Conservation (phyloP, 2,888 invertebrate genomes). For the Cheilosia scutellata region DNA sequence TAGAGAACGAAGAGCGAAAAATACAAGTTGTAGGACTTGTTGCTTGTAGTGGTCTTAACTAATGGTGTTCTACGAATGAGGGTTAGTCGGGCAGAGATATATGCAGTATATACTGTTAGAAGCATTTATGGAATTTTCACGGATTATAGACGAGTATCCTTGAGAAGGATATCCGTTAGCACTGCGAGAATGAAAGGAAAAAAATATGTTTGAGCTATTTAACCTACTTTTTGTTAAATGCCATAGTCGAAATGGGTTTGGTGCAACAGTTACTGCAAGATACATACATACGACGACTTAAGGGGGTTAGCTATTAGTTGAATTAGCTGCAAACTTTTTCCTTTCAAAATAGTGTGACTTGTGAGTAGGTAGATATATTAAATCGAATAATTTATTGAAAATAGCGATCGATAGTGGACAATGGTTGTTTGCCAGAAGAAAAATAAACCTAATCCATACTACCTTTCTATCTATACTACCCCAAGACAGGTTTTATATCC, state of each 20-base stretch:
- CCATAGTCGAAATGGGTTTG: not conserved
- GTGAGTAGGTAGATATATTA: no score
- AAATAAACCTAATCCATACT: no score
- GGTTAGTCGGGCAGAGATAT: not conserved
- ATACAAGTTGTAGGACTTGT: slow-evolving; percentile 44
- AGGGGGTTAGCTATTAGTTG: not conserved
- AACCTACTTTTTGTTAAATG: not conserved
- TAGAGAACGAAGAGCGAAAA: slow-evolving; percentile 23
- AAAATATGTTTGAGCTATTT: not conserved
- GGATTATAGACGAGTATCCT: slow-evolving; percentile 41
- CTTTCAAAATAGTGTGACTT: no score
- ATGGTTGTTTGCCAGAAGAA: no score
- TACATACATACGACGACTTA: not conserved
- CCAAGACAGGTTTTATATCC: no score
- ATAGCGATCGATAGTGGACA: no score
- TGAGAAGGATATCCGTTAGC: slow-evolving; percentile 43
- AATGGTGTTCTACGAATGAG: slow-evolving; percentile 13
- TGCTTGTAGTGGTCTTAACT: slow-evolving; percentile 47
- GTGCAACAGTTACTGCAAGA: slow-evolving; percentile 21
- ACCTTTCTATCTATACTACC: no score
- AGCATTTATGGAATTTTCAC: slow-evolving; percentile 41
- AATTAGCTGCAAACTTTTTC: not conserved
- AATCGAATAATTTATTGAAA: no score
- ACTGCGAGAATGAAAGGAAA: not conserved
- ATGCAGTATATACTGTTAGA: slow-evolving; percentile 25